phyloP scores from a whole-genome alignment of 2,888 invertebrate genomes.

The Zootermopsis nevadensis region DNA sequence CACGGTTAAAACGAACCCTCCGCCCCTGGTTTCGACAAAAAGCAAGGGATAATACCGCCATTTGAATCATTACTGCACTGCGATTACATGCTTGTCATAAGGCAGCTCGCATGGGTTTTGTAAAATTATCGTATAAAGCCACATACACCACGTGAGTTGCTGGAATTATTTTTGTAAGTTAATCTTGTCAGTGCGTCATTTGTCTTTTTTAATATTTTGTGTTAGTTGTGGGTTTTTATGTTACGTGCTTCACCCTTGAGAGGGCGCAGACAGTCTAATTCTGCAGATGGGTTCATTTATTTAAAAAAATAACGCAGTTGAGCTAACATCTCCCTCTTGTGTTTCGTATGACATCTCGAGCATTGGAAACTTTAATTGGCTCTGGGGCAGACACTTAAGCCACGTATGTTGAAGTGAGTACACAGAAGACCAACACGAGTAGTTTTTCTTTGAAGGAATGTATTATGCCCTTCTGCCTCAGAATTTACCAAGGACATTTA shows the following conservation, averaged over 20 bases:
- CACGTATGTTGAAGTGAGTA: neutral
- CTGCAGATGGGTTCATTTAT: slow-evolving; percentile 10
- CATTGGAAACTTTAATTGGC: neutral
- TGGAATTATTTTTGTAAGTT: neutral
- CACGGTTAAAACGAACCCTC: no score
- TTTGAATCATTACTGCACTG: neutral
- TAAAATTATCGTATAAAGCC: neutral
- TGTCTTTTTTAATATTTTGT: neutral
- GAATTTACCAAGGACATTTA: no score
- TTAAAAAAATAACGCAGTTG: slow-evolving; percentile 11
- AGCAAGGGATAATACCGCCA: neutral
- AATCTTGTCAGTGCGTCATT: neutral
- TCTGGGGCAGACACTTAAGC: neutral
- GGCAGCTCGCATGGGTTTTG: neutral
- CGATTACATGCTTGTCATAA: neutral
- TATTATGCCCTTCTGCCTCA: no score
- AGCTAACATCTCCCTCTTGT: neutral
- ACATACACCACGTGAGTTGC: neutral
- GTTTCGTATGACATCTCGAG: neutral
- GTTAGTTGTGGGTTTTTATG: neutral
- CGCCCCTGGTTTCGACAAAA: neutral
- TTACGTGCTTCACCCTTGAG: slow-evolving; percentile 9
- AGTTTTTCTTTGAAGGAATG: no score
- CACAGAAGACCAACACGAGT: no score
- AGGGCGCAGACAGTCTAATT: neutral